Evolutionary conservation across 2,797 vertebrate genomes (phyloP).

Genomic region (Calcarius lapponicus): DNA sequence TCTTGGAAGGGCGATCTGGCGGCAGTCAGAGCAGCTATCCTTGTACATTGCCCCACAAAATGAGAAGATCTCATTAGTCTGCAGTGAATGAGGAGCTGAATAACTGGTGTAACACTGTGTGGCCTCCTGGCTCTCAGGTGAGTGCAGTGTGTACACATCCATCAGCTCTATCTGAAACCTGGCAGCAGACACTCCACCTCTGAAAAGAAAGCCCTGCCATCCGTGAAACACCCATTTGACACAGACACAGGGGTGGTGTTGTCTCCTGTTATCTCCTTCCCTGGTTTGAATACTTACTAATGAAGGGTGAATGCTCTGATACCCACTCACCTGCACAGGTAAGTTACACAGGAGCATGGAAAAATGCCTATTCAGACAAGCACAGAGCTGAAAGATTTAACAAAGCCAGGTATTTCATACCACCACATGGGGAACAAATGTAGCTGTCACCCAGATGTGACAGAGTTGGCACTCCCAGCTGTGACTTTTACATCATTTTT

Average conservation of each 20-base stretch:
- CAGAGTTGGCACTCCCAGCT: background rate
- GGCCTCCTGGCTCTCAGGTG: background rate
- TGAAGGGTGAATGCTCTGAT: background rate
- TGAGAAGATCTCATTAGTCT: background rate
- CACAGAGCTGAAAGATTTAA: background rate
- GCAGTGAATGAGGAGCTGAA: background rate
- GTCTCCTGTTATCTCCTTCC: background rate
- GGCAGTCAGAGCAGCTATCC: background rate
- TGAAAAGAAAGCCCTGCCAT: background rate
- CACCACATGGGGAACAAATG: background rate
- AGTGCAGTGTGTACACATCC: background rate
- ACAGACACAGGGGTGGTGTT: background rate
- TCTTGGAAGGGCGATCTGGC: background rate
- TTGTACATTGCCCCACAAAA: background rate
- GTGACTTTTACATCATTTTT: background rate
- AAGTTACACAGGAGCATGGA: background rate
- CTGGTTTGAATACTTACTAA: background rate
- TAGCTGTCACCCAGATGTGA: background rate
- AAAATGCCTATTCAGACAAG: background rate
- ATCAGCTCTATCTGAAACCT: background rate
- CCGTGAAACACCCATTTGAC: slow-evolving; percentile 3
- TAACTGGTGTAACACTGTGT: background rate
- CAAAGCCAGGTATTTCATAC: background rate
- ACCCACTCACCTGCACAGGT: background rate
- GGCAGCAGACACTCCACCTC: background rate